These are phyloP conservation scores for Drosophila pseudotakahashii DNA, from an alignment of 2,888 invertebrate species.

Conservation along the genomic window DNA sequence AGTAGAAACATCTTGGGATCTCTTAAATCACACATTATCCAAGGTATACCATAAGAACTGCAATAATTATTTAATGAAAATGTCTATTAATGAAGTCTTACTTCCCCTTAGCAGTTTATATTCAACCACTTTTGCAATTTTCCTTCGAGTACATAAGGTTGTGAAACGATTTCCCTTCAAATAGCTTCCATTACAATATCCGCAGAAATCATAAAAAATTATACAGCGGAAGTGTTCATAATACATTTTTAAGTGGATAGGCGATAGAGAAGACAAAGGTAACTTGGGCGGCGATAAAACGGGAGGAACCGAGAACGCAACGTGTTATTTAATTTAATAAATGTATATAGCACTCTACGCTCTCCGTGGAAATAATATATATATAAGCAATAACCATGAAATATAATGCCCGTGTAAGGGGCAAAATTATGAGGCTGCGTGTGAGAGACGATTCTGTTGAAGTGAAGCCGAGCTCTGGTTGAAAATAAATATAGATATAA, in stretches of 20 bases:
- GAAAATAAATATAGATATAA: conserved; percentile 33
- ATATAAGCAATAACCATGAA: conserved; percentile 38
- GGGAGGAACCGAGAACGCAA: conserved; percentile 38
- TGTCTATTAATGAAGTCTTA: neutral
- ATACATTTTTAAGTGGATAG: conserved; percentile 46
- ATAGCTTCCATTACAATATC: conserved; percentile 43
- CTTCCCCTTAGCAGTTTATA: neutral
- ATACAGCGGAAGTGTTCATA: conserved; percentile 46
- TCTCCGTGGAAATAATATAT: conserved; percentile 5
- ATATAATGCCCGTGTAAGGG: conserved; percentile 35
- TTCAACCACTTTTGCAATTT: conserved; percentile 11
- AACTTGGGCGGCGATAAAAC: conserved; percentile 1
- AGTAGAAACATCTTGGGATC: neutral
- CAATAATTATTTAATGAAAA: neutral
- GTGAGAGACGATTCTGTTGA: conserved; percentile 43
- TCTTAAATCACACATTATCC: neutral
- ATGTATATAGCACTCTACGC: conserved; percentile 33
- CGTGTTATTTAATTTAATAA: conserved; percentile 47
- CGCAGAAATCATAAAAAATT: conserved; percentile 43
- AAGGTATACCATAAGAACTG: neutral
- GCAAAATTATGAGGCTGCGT: conserved; percentile 42
- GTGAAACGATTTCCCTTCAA: conserved; percentile 32
- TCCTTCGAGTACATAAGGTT: conserved; percentile 1
- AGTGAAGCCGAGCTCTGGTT: conserved; percentile 20
- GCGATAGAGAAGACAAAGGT: conserved; percentile 9